Base-by-base conservation (phyloP, 2,888 invertebrate genomes). In the Leucophora obtusa region DNA sequence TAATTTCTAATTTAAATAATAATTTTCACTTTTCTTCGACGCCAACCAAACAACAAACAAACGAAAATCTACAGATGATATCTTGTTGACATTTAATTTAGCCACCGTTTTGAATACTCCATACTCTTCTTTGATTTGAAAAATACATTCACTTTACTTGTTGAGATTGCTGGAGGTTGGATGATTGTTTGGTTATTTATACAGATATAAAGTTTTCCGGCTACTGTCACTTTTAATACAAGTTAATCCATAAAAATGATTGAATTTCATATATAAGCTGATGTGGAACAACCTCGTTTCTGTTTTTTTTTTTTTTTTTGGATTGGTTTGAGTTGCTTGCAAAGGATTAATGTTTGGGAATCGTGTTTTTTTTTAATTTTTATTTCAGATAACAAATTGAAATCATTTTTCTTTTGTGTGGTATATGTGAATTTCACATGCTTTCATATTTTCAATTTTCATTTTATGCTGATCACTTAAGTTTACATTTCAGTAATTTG, bases 61-160 rank as follows among this genome's bases (percentile, higher is more conserved):
- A 35, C 6, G 2, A 3, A n/a, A 47, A 47, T n/a, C 17, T 62
- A 60, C 17, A 51, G 69, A 53, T 70, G 81, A 81, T 77, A 81
- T 77, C 77, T 77, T 81, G 81, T 81, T 81, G 81, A 81, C 81
- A 81, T 81, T 81, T 81, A 81, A 81, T 81, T 81, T 77, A 60
- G 77, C 73, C 81, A 73, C 79, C 58, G 79, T 73, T 63, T 56
- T 53, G 62, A 62, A 43, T 60, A 21, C 65, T 53, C 43, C 72
- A 75, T 71, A 38, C 33, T 54, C 47, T 14, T 0, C 10, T 38
- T 38, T 38, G 38, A 38, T 7, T 33, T 59, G 1, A 35, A 15
- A 65, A 6, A 53, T 8, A 66, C 58, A 63, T 63, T 60, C 79
- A 79, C 73, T 79, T 71, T 58, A 59, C 68, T 68, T 9, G 15